A percentile compares a stretch with the other conserved stretches of the same genome.
phyloP scores from a whole-genome alignment of 2,797 vertebrate species.

The Sparidentex hasta region DNA sequence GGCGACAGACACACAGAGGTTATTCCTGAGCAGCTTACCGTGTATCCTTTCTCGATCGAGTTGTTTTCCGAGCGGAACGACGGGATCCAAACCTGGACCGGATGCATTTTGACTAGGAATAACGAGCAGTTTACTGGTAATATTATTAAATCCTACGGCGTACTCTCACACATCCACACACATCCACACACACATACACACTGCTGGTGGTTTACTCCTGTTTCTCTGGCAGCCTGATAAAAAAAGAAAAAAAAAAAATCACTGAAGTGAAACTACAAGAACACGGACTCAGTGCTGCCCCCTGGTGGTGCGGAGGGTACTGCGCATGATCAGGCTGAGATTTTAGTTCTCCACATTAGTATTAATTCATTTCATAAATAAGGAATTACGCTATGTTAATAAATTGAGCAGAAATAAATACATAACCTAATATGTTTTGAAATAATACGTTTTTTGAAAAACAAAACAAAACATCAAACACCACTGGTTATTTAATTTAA shows the following conservation, averaged over 20 bases:
- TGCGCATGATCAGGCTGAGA: background rate
- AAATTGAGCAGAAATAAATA: too few relatives aligned
- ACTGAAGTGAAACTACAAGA: conserved; percentile 19
- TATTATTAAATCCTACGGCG: background rate
- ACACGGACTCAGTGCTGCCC: conserved; percentile 36
- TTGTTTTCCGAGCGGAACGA: conserved; percentile 95
- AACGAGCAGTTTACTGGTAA: background rate
- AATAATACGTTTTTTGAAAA: too few relatives aligned
- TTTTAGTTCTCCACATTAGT: background rate
- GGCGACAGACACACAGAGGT: conserved; percentile 23
- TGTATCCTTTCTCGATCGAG: conserved; percentile 93
- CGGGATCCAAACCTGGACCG: conserved; percentile 91
- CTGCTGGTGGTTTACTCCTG: conserved; percentile 56
- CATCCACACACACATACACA: conserved; percentile 4
- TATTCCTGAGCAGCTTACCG: conserved; percentile 87
- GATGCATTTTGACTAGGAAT: conserved; percentile 75
- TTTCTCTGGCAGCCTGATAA: conserved; percentile 48
- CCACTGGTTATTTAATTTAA: too few relatives aligned
- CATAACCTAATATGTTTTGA: too few relatives aligned
- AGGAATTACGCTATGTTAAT: too few relatives aligned
- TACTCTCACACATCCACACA: background rate
- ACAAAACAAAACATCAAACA: too few relatives aligned
- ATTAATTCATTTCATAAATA: too few relatives aligned
- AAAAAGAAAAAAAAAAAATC: conserved; percentile 47
- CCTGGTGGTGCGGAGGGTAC: conserved; percentile 67